Conservation (phyloP, 2,888 invertebrate species). For the Cryptocheilus praepositus region DNA sequence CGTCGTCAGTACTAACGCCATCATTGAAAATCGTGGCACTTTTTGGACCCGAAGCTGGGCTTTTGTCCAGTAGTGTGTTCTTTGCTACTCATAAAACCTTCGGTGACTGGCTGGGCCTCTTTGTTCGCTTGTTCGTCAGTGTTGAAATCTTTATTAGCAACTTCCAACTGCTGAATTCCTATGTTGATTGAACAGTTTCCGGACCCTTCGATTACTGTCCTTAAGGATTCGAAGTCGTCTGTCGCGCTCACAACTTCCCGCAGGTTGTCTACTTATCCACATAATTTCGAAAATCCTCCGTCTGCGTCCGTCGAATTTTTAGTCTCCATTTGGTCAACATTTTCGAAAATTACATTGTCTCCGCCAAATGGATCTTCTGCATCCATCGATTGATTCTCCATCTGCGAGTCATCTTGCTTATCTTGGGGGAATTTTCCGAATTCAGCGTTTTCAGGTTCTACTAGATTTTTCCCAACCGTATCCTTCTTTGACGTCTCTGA, state of each 20-base stretch:
- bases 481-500: conserved; percentile 27
- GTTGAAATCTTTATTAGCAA: conserved; percentile 9
- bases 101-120: conserved; percentile 11
- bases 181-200: not conserved
- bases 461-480: conserved; percentile 44
- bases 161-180: not conserved
- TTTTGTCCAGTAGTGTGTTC: conserved; percentile 21
- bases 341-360: conserved; percentile 63
- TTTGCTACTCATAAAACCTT: conserved; percentile 14
- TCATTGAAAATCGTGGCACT: conserved; percentile 39
- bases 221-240: not conserved
- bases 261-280: conserved; percentile 77
- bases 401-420: too few species aligned
- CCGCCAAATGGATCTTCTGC: too few species aligned
- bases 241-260: conserved; percentile 21
- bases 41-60: conserved; percentile 19
- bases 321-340: too few species aligned
- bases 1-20: conserved; percentile 76
- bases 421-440: too few species aligned
- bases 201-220: not conserved
- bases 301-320: too few species aligned
- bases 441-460: too few species aligned
- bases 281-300: conserved; percentile 77
- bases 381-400: too few species aligned
- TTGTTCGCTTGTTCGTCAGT: conserved; percentile 18